These are phyloP conservation scores for Steinernema scapterisci DNA, from an alignment of 2,888 invertebrate genomes.

Conservation along the genomic window DNA sequence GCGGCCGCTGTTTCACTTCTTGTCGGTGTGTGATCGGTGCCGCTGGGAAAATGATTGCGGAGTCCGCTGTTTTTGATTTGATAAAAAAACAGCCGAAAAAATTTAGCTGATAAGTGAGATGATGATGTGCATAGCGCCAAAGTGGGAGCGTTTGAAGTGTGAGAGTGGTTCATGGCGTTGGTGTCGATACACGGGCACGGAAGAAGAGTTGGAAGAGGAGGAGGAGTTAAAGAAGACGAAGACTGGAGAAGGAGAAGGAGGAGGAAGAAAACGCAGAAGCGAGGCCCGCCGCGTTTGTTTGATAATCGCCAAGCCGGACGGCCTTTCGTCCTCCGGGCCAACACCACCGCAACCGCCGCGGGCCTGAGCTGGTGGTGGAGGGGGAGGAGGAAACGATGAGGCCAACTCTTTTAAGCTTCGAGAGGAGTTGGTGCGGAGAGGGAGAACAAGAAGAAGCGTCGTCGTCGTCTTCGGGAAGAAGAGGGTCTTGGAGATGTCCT, in stretches of 20 bases:
- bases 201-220: not conserved
- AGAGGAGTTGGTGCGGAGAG: not conserved
- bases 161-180: not conserved
- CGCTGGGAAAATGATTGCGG: not conserved
- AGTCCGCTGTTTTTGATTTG: slow-evolving; percentile 1
- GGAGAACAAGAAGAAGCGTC: not conserved
- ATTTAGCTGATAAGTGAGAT: slow-evolving; percentile 1
- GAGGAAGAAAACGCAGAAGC: slow-evolving; percentile 20
- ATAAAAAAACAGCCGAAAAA: not conserved
- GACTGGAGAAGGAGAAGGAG: not conserved
- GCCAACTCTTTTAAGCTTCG: not conserved
- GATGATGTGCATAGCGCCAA: not conserved
- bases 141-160: slow-evolving; percentile 8
- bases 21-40: too few relatives aligned
- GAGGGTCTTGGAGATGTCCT: not conserved
- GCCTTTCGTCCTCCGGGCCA: slow-evolving; percentile 6
- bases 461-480: not conserved
- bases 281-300: slow-evolving; percentile 27
- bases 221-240: not conserved
- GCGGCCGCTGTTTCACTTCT: too few relatives aligned
- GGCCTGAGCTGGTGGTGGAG: too few relatives aligned
- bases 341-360: not conserved
- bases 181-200: slow-evolving; percentile 15
- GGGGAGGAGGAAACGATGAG: not conserved
- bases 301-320: not conserved